Base-by-base conservation (phyloP, 2,113 vertebrate genomes). In the Oncorhynchus masou region DNA sequence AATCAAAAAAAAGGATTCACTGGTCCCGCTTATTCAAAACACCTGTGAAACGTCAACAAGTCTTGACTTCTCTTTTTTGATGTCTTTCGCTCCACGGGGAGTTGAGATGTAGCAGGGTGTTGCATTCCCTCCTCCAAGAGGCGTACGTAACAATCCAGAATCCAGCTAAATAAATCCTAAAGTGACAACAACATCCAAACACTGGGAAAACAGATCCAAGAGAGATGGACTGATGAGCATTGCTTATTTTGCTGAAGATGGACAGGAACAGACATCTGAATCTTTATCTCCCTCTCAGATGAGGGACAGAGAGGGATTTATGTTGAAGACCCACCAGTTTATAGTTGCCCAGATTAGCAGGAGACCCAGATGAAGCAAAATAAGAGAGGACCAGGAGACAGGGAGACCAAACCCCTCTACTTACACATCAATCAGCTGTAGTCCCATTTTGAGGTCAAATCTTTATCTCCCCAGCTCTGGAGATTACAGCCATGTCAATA, bases 261-360 rank as follows among this genome's bases (percentile, higher is more conserved):
- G 34, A 86, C 25, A n/a, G 49, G 45, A 29, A 68, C 3, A 81
- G 75, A 79, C 90, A 89, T 88, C 84, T 84, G 84, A 80, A 83
- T 88, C 39, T 79, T 88, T 86, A 87, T 91, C 88, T 87, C 77
- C 84, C 74, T 89, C 66, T 71, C 71, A 83, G 48, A 91, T 84
- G 88, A 92, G 68, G 85, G 86, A 86, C 84, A 86, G 78, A 80
- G 79, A 77, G 83, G 91, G 92, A 92, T 93, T 94, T 92, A 84
- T 78, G 87, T n/a, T 71, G 85, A 86, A 84, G 85, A 86, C 74
- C 71, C 73, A 77, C 73, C 88, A 84, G 90, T 80, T 91, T 90
- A 84, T 80, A 83, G 89, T 87, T 74, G 83, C 67, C 80, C 83
- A 91, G 91, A 93, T 93, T 92, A 93, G 82, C 72, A 76, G 81